These are phyloP conservation scores for Temnothorax nylanderi DNA, from an alignment of 1,140 invertebrate species.

Conservation along the genomic window DNA sequence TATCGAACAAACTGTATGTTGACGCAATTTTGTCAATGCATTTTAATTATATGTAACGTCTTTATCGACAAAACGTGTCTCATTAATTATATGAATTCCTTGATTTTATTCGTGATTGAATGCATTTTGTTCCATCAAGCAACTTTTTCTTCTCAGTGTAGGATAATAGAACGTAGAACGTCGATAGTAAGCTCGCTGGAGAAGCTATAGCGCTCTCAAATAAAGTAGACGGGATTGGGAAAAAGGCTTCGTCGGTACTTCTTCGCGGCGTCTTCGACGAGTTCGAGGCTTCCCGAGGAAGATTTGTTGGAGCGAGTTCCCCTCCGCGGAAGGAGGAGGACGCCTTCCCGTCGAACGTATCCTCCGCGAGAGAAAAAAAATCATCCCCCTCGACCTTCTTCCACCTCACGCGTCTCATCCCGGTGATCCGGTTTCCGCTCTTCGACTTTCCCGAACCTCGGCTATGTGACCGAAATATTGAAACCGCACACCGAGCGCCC, in stretches of 20 bases:
- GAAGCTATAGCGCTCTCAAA: conserved; percentile 37
- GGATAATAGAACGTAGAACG: conserved; percentile 28
- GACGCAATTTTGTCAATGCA: not conserved
- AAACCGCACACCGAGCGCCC: conserved; percentile 63
- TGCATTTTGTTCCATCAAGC: not conserved
- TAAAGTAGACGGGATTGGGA: conserved; percentile 55
- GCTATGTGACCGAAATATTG: conserved; percentile 77
- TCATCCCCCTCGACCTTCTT: conserved; percentile 19
- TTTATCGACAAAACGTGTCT: not conserved
- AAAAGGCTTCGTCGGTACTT: conserved; percentile 55
- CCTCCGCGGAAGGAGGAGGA: not conserved
- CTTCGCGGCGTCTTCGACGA: conserved; percentile 43
- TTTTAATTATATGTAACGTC: not conserved
- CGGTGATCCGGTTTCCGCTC: conserved; percentile 28
- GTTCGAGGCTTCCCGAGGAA: conserved; percentile 41
- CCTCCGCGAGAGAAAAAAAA: conserved; percentile 9
- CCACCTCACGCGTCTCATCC: conserved; percentile 1
- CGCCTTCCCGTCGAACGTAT: conserved; percentile 8
- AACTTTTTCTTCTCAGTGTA: not conserved
- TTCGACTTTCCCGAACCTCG: conserved; percentile 37
- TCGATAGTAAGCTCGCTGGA: conserved; percentile 35
- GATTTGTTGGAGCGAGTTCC: conserved; percentile 45
- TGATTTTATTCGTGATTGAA: not conserved
- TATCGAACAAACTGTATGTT: not conserved
- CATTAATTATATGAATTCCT: conserved; percentile 1